Evolutionary conservation across 2,113 vertebrate genomes (phyloP), one percentile per base, ranked within the genome.

Genomic region (Isichthys henryi): DNA sequence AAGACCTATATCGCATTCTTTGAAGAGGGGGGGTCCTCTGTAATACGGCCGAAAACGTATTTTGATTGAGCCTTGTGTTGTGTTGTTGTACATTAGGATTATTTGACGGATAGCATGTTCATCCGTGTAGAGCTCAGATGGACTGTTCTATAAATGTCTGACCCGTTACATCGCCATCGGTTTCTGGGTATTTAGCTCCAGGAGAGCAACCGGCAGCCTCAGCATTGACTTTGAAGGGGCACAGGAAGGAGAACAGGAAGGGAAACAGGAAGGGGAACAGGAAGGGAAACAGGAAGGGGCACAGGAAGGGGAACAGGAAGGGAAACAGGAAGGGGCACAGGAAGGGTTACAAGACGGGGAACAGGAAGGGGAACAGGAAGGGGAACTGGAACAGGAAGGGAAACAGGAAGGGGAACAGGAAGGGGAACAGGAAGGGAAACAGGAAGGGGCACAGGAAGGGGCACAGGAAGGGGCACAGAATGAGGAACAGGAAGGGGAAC

Each of bases 161-260:
- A 23, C 10, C 31, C 53, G 5, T 9, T 48, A 48, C 27, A 0
- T 5, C 3, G 49, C 3, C 15, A 35, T 82, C 13, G 17, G 56
- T 10, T 45, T 52, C 45, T 5, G 52, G 43, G n/a, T 56, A 21
- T n/a, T 46, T 74, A 21, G 48, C 21, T 46, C 6, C 43, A 52
- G 43, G 43, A 15, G 17, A 53, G 35, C 53, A 15, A 10, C 52
- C 46, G 27, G 27, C 45, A 58, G 88, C 39, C 4, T 82, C 48
- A 17, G 70, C 19, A 13, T n/a, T 83, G 74, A 82, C 88, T 89
- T 52, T 89, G 74, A 89, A 83, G 70, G 70, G 23, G 10, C 49
- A 7, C 39, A 35, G 19, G 23, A 15, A 77, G 39, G 5, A 70
- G 0, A 27, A 49, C 23, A 3, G 11, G 48, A 86, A 52, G 11